Conservation (phyloP, 2,888 invertebrate genomes). For the Willowsia nigromaculata region DNA sequence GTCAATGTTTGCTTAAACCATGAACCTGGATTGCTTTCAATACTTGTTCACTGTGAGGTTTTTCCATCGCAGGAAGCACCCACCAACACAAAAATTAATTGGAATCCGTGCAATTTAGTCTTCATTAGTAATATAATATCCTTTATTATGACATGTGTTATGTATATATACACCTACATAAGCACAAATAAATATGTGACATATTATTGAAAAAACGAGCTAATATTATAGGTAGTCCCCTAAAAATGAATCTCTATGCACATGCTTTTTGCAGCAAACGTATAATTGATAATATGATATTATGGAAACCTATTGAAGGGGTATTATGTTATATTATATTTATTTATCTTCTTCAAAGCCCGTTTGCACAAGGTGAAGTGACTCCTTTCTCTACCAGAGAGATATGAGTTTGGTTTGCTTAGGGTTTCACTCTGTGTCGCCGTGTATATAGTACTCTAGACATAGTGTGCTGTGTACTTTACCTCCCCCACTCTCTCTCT, state of each 20-base stretch:
- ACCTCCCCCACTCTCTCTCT: conserved; percentile 11
- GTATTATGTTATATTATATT: conserved; percentile 18
- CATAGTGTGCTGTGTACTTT: neutral
- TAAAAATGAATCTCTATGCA: neutral
- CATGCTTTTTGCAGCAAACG: neutral
- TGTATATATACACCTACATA: neutral
- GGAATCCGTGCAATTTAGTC: conserved; percentile 3
- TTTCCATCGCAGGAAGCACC: neutral
- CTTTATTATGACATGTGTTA: neutral
- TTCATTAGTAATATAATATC: neutral
- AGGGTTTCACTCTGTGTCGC: neutral
- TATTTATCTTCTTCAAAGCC: conserved; percentile 3
- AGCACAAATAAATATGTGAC: neutral
- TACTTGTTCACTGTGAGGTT: neutral
- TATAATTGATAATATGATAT: conserved; percentile 9
- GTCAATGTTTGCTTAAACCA: neutral
- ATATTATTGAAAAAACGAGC: neutral
- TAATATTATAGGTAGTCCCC: neutral
- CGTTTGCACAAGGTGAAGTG: conserved; percentile 27
- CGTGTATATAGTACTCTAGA: neutral
- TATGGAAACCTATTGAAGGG: neutral
- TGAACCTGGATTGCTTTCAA: neutral
- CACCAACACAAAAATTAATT: neutral
- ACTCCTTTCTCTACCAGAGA: neutral
- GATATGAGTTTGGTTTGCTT: neutral